Base-by-base conservation (phyloP, 1,140 invertebrate species). In the Drosophila mauritiana region DNA sequence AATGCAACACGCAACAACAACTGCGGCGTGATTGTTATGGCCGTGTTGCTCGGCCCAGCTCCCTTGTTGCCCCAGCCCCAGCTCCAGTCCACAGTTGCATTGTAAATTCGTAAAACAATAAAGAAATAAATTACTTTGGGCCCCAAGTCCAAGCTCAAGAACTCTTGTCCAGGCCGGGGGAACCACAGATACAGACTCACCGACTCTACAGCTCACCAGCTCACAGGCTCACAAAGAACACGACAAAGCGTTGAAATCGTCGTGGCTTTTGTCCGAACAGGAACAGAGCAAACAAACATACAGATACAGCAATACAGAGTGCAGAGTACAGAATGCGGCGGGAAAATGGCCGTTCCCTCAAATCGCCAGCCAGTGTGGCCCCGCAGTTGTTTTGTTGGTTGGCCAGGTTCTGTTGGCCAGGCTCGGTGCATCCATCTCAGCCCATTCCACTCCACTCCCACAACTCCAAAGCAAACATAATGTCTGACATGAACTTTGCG, bases 101-200 rank as follows among this genome's bases (percentile, higher is more conserved):
- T 91, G 89, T 91, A 91, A 91, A 86, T 91, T 91, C 89, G 89
- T 91, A 91, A 91, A 91, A 91, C 89, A 91, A 91, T 91, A 91
- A 91, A 91, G 89, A 91, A 91, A 91, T 91, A 91, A 91, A 91
- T 91, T 91, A 91, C 89, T 91, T 91, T 91, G 89, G 85, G 90
- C 80, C 79, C 70, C 82, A 57, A 82, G 49, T 80, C 70, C 79
- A 82, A 78, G 80, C 74, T 88, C 79, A 88, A 86, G 83, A 86
- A 88, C 79, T 86, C 83, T 86, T 78, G 83, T 78, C 55, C 62
- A 51, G 27, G 49, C 11, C 5, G 27, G 55, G 56, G 48, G 25
- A 52, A 22, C 34, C 46, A 39, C 51, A 45, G 51, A 51, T n/a
- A 45, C 74, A 65, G 49, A 42, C 34, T 53, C 46, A 39, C 8